phyloP scores from a whole-genome alignment of 2,113 vertebrate genomes.

The Orthochromis malagaraziensis region DNA sequence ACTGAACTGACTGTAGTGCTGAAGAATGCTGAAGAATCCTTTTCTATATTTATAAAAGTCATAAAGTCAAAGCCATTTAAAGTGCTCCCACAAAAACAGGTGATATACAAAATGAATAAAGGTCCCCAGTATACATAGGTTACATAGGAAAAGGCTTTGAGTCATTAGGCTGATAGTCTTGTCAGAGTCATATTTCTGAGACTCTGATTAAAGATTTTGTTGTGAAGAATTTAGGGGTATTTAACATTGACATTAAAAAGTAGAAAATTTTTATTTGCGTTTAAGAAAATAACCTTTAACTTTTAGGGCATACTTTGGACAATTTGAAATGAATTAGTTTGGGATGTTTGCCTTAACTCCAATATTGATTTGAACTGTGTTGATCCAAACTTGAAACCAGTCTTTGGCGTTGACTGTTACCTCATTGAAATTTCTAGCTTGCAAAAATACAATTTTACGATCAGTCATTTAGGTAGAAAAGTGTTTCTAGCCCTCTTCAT shows the following conservation, averaged over 20 bases:
- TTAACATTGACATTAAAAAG: background rate
- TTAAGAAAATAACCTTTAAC: background rate
- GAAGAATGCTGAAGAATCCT: background rate
- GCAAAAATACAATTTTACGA: background rate
- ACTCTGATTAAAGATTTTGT: background rate
- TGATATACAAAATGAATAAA: background rate
- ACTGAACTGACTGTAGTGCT: background rate
- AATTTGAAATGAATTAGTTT: background rate
- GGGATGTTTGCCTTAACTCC: background rate
- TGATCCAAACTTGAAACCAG: background rate
- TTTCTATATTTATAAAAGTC: background rate
- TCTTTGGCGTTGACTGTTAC: background rate
- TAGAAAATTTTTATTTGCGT: background rate
- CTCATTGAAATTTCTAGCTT: background rate
- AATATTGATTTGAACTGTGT: background rate
- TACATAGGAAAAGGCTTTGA: background rate
- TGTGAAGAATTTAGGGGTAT: background rate
- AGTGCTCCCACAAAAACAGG: background rate
- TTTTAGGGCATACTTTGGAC: background rate
- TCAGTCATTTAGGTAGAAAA: background rate
- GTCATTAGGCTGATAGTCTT: background rate
- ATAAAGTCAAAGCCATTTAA: background rate
- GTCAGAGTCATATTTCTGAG: background rate
- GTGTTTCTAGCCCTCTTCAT: background rate
- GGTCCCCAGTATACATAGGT: background rate